These are phyloP conservation scores for Lycorma delicatula DNA, from an alignment of 1,140 invertebrate species.

Conservation along the genomic window DNA sequence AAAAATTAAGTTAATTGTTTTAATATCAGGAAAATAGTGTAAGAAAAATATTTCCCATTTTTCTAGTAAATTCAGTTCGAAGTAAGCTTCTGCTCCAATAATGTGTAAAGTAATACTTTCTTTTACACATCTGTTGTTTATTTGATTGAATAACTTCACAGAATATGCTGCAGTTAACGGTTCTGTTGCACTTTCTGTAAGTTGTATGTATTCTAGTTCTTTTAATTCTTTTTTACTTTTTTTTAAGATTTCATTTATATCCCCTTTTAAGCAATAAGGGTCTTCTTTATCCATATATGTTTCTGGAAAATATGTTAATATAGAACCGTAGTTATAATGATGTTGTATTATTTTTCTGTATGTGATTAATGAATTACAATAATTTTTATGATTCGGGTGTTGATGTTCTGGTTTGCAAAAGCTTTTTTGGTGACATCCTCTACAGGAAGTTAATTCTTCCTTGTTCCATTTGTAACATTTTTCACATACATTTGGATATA, in stretches of 20 bases:
- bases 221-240: not conserved
- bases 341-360: constrained; percentile 25
- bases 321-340: constrained; percentile 20
- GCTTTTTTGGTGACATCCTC: constrained; percentile 46
- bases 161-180: constrained; percentile 53
- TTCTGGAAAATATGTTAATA: too few species aligned
- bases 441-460: constrained; percentile 42
- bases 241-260: constrained; percentile 36
- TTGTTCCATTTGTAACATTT: constrained; percentile 44
- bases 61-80: constrained; percentile 52
- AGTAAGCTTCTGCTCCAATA: constrained; percentile 58
- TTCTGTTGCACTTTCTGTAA: constrained; percentile 54
- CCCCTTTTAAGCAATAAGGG: too few species aligned
- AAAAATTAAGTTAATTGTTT: constrained; percentile 47
- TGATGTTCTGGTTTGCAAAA: constrained; percentile 34
- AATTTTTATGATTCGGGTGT: constrained; percentile 30
- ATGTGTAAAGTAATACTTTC: constrained; percentile 43
- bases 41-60: constrained; percentile 63
- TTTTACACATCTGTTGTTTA: constrained; percentile 26
- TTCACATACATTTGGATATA: constrained; percentile 54
- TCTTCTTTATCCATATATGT: too few species aligned
- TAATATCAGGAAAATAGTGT: constrained; percentile 48
- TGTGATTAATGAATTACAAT: constrained; percentile 35
- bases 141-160: constrained; percentile 34
- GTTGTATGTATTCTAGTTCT: constrained; percentile 40